These are phyloP conservation scores for Pristionchus exspectatus DNA, from an alignment of 2,888 invertebrate genomes.

Conservation along the genomic window DNA sequence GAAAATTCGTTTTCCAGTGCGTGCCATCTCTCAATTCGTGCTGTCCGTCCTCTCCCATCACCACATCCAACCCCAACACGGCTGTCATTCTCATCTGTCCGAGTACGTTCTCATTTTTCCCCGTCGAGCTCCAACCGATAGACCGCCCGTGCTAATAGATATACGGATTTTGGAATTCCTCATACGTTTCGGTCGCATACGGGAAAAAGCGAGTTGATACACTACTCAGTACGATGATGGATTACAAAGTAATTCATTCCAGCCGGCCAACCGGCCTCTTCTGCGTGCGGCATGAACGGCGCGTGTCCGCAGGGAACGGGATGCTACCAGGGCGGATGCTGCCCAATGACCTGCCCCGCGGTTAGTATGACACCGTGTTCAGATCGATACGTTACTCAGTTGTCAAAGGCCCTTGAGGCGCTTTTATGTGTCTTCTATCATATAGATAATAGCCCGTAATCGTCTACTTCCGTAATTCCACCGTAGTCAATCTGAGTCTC, in stretches of 20 bases:
- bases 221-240: no score
- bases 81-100: slow-evolving; percentile 69
- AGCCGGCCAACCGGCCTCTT: slow-evolving; percentile 67
- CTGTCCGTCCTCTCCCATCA: slow-evolving; percentile 63
- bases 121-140: background rate
- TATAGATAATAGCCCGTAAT: no score
- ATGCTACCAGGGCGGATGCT: slow-evolving; percentile 75
- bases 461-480: no score
- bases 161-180: background rate
- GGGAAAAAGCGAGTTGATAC: background rate
- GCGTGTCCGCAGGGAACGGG: slow-evolving; percentile 66
- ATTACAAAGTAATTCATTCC: background rate
- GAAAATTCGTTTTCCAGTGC: background rate
- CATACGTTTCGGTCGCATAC: background rate
- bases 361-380: slow-evolving; percentile 16
- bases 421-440: no score
- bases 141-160: no score
- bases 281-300: slow-evolving; percentile 56
- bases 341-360: slow-evolving; percentile 72
- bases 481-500: background rate
- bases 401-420: no score
- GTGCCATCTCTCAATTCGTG: slow-evolving; percentile 60
- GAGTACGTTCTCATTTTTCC: slow-evolving; percentile 56
- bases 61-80: slow-evolving; percentile 64
- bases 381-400: background rate